Percentiles rank a stretch among this genome's conserved stretches.
phyloP scores from a whole-genome alignment of 2,888 invertebrate species.

The Noctua pronuba region DNA sequence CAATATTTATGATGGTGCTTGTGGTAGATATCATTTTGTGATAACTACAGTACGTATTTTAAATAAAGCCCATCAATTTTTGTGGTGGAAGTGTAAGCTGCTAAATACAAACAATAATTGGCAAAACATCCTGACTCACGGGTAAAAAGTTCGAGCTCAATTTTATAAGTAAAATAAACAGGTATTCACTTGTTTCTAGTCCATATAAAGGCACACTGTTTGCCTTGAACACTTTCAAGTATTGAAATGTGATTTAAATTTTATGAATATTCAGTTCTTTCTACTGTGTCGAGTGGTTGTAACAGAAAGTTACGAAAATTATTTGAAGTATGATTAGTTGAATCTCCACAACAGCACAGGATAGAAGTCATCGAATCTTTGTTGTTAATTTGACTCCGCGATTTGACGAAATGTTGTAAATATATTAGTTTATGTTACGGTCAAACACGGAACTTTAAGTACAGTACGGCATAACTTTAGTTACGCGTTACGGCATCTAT shows the following conservation, averaged over 20 bases:
- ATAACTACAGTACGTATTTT: slow-evolving; percentile 42
- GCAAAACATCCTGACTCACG: not conserved
- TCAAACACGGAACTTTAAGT: slow-evolving; percentile 70
- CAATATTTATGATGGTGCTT: slow-evolving; percentile 58
- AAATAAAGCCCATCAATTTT: slow-evolving; percentile 18
- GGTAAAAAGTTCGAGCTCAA: slow-evolving; percentile 14
- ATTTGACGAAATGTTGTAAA: slow-evolving; percentile 72
- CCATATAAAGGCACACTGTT: slow-evolving; percentile 56
- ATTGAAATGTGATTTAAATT: slow-evolving; percentile 83
- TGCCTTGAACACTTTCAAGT: slow-evolving; percentile 72
- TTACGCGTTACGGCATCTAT: slow-evolving; percentile 81
- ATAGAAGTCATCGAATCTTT: slow-evolving; percentile 61
- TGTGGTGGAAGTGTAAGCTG: not conserved
- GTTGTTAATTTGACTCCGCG: slow-evolving; percentile 67
- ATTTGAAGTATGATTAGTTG: slow-evolving; percentile 63
- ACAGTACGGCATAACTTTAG: slow-evolving; percentile 75
- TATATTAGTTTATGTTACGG: slow-evolving; percentile 68
- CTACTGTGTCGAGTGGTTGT: slow-evolving; percentile 69
- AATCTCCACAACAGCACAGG: slow-evolving; percentile 65
- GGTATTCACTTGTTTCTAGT: slow-evolving; percentile 71
- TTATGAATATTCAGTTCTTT: slow-evolving; percentile 73
- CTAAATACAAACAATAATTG: slow-evolving; percentile 4
- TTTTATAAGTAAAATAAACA: slow-evolving; percentile 20
- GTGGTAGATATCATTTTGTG: slow-evolving; percentile 49
- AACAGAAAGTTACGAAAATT: slow-evolving; percentile 64